These are phyloP conservation scores for Diplodus sargus DNA, from an alignment of 2,797 vertebrate genomes.

Conservation along the genomic window DNA sequence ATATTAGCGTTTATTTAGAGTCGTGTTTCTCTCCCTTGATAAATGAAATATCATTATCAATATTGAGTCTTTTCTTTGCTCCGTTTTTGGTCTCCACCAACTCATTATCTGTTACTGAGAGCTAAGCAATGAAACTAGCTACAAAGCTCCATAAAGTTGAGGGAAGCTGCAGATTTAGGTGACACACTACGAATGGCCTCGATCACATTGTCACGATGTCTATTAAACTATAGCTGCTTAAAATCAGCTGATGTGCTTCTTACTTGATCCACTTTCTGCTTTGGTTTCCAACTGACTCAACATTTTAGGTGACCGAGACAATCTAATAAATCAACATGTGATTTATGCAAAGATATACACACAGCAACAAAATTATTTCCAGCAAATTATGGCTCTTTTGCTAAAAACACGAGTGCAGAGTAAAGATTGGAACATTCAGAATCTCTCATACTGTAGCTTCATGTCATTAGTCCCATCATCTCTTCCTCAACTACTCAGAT, in stretches of 20 bases:
- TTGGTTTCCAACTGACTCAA: not conserved
- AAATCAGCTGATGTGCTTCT: not conserved
- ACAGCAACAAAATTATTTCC: not conserved
- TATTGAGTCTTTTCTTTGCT: not conserved
- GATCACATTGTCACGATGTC: not conserved
- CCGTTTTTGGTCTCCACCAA: not conserved
- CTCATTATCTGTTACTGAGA: too few relatives aligned
- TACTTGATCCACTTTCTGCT: not conserved
- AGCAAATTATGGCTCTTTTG: not conserved
- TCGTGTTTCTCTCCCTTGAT: not conserved
- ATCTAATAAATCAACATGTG: not conserved
- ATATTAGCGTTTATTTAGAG: not conserved
- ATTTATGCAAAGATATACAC: not conserved
- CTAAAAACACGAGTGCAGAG: not conserved
- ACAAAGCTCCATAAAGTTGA: not conserved
- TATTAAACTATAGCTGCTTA: not conserved
- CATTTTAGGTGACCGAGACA: not conserved
- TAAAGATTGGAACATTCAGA: not conserved
- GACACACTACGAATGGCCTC: not conserved
- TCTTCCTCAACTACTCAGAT: conserved; percentile 24
- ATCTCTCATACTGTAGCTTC: not conserved
- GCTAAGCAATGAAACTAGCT: too few relatives aligned
- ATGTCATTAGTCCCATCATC: not conserved
- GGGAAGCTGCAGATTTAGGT: not conserved
- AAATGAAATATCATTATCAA: too few relatives aligned